Evolutionary conservation across 2,888 invertebrate genomes (phyloP).

Genomic region (Drosophila seclusa): DNA sequence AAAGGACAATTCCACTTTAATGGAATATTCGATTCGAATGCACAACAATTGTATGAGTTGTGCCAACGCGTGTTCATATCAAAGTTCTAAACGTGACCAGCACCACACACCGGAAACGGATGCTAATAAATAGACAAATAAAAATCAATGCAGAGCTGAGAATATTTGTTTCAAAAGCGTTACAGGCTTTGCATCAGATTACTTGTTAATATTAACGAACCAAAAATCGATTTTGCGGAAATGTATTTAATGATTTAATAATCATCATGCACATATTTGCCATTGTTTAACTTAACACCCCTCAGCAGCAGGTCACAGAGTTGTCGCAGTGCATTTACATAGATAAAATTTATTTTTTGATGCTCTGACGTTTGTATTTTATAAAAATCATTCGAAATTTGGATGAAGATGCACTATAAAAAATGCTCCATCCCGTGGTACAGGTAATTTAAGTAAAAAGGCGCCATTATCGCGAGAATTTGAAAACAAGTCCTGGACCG

Average conservation of each 20-base stretch:
- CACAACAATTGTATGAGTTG: not conserved
- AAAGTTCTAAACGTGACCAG: not conserved
- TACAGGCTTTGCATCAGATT: not conserved
- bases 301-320: not conserved
- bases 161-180: slow-evolving; percentile 17
- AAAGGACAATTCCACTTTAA: not conserved
- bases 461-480: slow-evolving; percentile 13
- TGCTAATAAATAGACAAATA: slow-evolving; percentile 9
- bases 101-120: slow-evolving; percentile 13
- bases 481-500: slow-evolving; percentile 6
- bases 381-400: slow-evolving; percentile 5
- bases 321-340: not conserved
- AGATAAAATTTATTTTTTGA: not conserved
- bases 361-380: not conserved
- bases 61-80: slow-evolving; percentile 2
- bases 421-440: slow-evolving; percentile 47
- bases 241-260: slow-evolving; percentile 11
- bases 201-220: slow-evolving; percentile 19
- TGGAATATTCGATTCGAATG: slow-evolving; percentile 3
- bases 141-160: not conserved
- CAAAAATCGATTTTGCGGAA: slow-evolving; percentile 13
- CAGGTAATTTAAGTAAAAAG: slow-evolving; percentile 34
- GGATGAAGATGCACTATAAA: slow-evolving; percentile 36
- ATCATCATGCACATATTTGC: not conserved
- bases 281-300: not conserved